A percentile compares a stretch with the other conserved stretches of the same genome.
Conservation (phyloP, 2,888 invertebrate genomes). For the Eupithecia centaureata region DNA sequence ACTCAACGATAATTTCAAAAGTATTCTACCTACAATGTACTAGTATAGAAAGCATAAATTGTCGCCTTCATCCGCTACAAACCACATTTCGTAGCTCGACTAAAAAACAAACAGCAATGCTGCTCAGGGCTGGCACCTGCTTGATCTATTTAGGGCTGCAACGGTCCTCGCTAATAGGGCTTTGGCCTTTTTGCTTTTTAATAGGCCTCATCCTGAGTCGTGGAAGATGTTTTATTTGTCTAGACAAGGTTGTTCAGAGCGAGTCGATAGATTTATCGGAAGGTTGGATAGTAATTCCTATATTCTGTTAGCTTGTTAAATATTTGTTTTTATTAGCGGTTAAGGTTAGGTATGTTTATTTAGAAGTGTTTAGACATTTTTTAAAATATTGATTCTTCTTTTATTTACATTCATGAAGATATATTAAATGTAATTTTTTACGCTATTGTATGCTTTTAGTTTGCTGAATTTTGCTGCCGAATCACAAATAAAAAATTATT, state of each 20-base stretch:
- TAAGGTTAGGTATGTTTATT: neutral
- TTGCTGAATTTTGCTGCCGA: neutral
- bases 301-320: neutral
- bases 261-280: slow-evolving; percentile 4
- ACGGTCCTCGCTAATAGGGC: slow-evolving; percentile 38
- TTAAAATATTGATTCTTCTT: neutral
- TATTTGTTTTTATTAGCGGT: neutral
- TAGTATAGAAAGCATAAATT: slow-evolving; percentile 4
- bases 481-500: neutral
- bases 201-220: slow-evolving; percentile 35
- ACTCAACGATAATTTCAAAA: neutral
- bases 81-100: slow-evolving; percentile 4
- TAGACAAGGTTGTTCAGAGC: slow-evolving; percentile 3
- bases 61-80: slow-evolving; percentile 10
- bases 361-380: neutral
- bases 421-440: neutral
- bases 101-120: slow-evolving; percentile 17
- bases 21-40: neutral
- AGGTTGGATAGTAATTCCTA: neutral
- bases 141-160: slow-evolving; percentile 39
- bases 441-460: neutral
- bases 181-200: slow-evolving; percentile 32
- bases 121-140: slow-evolving; percentile 40
- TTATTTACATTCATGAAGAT: neutral
- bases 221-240: slow-evolving; percentile 29